Evolutionary conservation across 2,113 vertebrate species (phyloP), one percentile per base, ranked within the genome.

Genomic region (Oceanodroma tethys): DNA sequence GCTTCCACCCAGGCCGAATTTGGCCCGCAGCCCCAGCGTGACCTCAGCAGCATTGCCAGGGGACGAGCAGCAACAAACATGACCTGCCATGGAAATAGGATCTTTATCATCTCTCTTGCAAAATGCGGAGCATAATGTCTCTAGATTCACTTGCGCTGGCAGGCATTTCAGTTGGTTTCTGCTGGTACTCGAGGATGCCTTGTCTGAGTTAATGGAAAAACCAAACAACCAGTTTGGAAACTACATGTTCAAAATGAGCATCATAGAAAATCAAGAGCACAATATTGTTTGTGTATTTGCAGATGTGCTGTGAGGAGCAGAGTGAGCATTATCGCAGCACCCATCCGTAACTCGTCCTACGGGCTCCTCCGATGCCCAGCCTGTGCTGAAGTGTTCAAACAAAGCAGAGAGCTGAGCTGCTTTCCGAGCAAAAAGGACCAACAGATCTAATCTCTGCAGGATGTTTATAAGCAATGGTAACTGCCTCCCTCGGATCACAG

Each of bases 281-380:
- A 15, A 26, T 30, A 26, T 25, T 40, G 16, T 40, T n/a, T 59
- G 21, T 32, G 21, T 40, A 20, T 70, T 34, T 80, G 63, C 62
- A 85, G 40, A 52, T 16, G 67, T 36, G 36, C 67, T 47, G 80
- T 2, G 0, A 74, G 80, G 43, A 70, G 56, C 55, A 62, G 55
- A 38, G 70, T 2, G 12, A 38, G 47, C 53, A 7, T 74, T 62
- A 67, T 13, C 5, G 0, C 55, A 3, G 36, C 3, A 12, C 32
- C 47, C 2, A 0, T 29, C 66, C 4, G 0, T 18, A 58, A 40
- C 60, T 62, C 5, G 1, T 67, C 55, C 48, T 30, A 2, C 1
- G 1, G 65, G 66, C 79, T 74, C 55, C 81, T 67, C 55, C 2
- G 1, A 13, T 16, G 6, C 55, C 42, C 48, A 29, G 55, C 74